Base-by-base conservation (phyloP, 2,888 invertebrate species). In the Theretra japonica region DNA sequence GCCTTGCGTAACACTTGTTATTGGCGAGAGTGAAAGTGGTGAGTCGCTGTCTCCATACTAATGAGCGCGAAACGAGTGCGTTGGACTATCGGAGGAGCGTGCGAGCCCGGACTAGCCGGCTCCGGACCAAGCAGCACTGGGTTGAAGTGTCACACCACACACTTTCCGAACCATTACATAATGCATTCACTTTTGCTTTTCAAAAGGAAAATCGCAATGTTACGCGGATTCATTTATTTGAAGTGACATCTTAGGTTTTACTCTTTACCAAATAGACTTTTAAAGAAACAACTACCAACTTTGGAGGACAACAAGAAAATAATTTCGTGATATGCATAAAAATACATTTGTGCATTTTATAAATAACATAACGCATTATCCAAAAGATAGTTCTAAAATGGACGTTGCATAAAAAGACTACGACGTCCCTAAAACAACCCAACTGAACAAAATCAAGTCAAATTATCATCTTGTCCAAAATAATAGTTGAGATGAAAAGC, bases 21-120 rank as follows among this genome's bases (percentile, higher is more conserved):
- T 90, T 89, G 86, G 83, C 85, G 92, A 93, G 90, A 93, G 94
- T 93, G 94, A 94, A 94, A 94, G 94, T 93, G 89, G 86, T 86
- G 86, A 87, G 86, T 79, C 86, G 87, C 89, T 88, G 91, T 91
- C 91, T 91, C 89, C 93, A 94, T 94, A 93, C 89, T 90, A 92
- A 94, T 92, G 89, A 91, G 85, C 85, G 88, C 87, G 86, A 88
- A 87, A 83, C 87, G 89, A 86, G 89, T 88, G 88, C 89, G 86
- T 85, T 84, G 86, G 80, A 83, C 86, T 48, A 65, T 41, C 65
- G 65, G 65, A 65, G 23, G 92, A 93, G 90, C 93, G 94, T 93
- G 93, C 94, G 94, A 88, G 86, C 4, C 85, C 83, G 86, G 80
- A 83, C 86, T 84, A 80, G 80, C 83, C 81, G 79, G 77, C 80